Percentiles rank a stretch among this genome's conserved stretches.
These are phyloP conservation scores for Nasonia oneida DNA, from an alignment of 2,888 invertebrate species.

Conservation along the genomic window DNA sequence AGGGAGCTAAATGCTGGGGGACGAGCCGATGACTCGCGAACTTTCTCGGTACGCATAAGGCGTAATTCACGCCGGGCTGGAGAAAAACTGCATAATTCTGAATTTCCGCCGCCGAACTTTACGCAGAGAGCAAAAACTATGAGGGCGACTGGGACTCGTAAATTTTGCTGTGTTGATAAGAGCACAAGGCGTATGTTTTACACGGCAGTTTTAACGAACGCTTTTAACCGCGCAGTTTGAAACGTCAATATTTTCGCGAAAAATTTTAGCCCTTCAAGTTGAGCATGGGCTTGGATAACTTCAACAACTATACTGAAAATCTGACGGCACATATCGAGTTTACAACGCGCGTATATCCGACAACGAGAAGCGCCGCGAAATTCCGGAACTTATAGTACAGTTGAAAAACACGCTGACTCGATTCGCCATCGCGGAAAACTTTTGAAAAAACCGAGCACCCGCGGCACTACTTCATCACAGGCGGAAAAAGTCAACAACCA, in stretches of 20 bases:
- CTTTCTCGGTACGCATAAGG: background rate
- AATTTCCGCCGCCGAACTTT: conserved; percentile 43
- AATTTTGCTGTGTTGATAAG: conserved; percentile 13
- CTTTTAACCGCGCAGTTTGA: background rate
- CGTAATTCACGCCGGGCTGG: conserved; percentile 32
- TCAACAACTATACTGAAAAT: no score
- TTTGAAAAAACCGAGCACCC: no score
- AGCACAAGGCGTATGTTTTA: background rate
- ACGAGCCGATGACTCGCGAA: conserved; percentile 40
- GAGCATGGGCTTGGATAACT: background rate
- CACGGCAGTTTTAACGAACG: no score
- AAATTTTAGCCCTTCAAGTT: background rate
- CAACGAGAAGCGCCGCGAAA: background rate
- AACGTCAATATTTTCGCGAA: background rate
- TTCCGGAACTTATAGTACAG: background rate
- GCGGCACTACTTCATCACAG: no score
- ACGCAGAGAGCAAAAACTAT: background rate
- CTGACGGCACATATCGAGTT: no score
- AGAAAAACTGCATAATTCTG: conserved; percentile 40
- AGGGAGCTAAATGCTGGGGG: conserved; percentile 20
- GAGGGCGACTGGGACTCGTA: background rate
- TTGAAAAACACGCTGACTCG: background rate
- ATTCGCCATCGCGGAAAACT: no score
- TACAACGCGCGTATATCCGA: no score
- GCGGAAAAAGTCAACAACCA: no score